These are phyloP conservation scores for Phalacrocorax carbo DNA, from an alignment of 2,113 vertebrate species.

Conservation along the genomic window DNA sequence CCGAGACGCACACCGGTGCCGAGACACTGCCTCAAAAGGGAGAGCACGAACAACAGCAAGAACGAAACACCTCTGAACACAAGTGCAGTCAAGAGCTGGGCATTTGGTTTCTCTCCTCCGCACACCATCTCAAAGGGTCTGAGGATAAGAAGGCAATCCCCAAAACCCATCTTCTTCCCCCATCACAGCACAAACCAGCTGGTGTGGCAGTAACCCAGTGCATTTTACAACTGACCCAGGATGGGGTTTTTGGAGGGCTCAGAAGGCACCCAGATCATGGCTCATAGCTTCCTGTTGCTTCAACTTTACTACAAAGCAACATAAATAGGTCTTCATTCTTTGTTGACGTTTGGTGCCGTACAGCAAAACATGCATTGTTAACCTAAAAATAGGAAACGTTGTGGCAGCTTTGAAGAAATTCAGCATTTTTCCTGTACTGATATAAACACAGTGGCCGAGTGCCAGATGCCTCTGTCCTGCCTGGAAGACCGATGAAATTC, in stretches of 20 bases:
- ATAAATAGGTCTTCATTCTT: constrained; percentile 37
- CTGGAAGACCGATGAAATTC: constrained; percentile 37
- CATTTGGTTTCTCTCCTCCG: not conserved
- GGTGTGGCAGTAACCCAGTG: not conserved
- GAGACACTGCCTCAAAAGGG: not conserved
- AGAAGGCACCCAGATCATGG: constrained; percentile 15
- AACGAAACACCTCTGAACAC: not conserved
- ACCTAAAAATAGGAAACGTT: constrained; percentile 36
- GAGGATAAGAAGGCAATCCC: not conserved
- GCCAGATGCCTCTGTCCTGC: constrained; percentile 2
- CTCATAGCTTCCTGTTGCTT: constrained; percentile 46
- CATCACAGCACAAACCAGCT: not conserved
- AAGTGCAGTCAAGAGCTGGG: accelerated
- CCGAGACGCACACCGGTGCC: not conserved
- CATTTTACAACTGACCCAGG: not conserved
- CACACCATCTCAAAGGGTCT: not conserved
- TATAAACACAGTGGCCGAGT: not conserved
- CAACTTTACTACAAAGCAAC: constrained; percentile 54
- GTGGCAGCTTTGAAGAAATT: constrained; percentile 4
- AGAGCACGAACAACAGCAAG: not conserved
- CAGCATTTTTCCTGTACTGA: constrained; percentile 11
- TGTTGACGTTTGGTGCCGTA: not conserved
- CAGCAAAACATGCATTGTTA: constrained; percentile 42
- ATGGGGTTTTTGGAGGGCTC: not conserved
- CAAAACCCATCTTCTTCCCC: not conserved